Conservation (phyloP, 2,113 vertebrate species). For the Leucoraja erinaceus region DNA sequence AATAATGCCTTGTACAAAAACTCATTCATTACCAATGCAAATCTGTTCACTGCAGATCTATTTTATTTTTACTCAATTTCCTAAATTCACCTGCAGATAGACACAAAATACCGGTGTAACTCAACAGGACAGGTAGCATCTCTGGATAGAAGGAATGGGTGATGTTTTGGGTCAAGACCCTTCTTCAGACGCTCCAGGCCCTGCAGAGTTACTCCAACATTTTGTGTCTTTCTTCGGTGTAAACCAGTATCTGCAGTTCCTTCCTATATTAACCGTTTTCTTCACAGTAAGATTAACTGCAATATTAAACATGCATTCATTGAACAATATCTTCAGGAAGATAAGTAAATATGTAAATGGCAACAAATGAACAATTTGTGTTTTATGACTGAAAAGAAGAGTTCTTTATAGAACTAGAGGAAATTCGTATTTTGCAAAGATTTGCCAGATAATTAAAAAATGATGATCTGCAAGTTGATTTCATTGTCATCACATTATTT, state of each 20-base stretch:
- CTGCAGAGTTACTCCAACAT: too few relatives aligned
- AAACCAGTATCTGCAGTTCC: too few relatives aligned
- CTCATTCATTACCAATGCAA: not conserved
- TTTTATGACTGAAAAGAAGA: not conserved
- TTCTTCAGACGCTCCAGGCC: too few relatives aligned
- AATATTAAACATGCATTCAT: not conserved
- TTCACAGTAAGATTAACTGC: not conserved
- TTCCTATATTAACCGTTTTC: not conserved
- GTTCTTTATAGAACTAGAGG: not conserved
- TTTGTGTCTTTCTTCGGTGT: too few relatives aligned
- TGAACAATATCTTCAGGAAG: not conserved
- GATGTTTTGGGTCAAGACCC: too few relatives aligned
- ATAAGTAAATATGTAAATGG: not conserved
- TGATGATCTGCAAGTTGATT: not conserved
- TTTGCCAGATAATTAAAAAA: not conserved
- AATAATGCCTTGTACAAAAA: not conserved
- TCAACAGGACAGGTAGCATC: too few relatives aligned
- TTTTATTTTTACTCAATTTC: not conserved
- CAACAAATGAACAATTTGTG: not conserved
- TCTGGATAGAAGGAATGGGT: too few relatives aligned
- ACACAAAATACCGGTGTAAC: too few relatives aligned
- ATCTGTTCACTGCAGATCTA: not conserved
- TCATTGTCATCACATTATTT: not conserved
- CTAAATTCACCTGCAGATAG: not conserved
- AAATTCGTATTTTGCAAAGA: not conserved